These are phyloP conservation scores for Forbesichthys agassizii DNA, from an alignment of 2,113 vertebrate genomes.

Conservation along the genomic window DNA sequence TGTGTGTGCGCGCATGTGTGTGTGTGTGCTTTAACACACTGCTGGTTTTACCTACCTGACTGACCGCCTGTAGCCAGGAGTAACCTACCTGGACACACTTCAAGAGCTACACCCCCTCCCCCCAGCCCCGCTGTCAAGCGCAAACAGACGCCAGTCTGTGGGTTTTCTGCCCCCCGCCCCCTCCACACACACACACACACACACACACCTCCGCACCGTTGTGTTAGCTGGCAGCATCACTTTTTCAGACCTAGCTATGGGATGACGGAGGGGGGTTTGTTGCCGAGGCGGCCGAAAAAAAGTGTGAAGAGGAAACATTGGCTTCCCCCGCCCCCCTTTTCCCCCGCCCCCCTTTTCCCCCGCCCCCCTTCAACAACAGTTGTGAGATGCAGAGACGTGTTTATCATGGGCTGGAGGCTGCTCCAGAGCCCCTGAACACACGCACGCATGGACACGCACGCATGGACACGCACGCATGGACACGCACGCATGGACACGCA, in stretches of 20 bases:
- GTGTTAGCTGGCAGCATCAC: slow-evolving; percentile 56
- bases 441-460: neutral
- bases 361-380: neutral
- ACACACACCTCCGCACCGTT: slow-evolving; percentile 17
- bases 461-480: slow-evolving; percentile 71
- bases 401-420: slow-evolving; percentile 66
- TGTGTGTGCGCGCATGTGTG: slow-evolving; percentile 5
- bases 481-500: slow-evolving; percentile 54
- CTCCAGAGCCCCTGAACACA: slow-evolving; percentile 46
- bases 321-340: neutral
- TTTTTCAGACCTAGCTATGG: slow-evolving; percentile 62
- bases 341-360: too few species aligned
- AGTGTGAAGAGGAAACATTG: slow-evolving; percentile 21
- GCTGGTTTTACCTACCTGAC: slow-evolving; percentile 53
- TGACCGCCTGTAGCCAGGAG: slow-evolving; percentile 64
- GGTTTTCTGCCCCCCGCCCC: slow-evolving; percentile 13
- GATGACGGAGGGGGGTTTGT: slow-evolving; percentile 41
- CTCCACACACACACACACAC: slow-evolving; percentile 15
- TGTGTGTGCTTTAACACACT: slow-evolving; percentile 42
- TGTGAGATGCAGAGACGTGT: slow-evolving; percentile 73
- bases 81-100: slow-evolving; percentile 56
- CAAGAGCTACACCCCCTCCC: slow-evolving; percentile 60
- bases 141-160: slow-evolving; percentile 31
- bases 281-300: slow-evolving; percentile 61
- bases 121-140: slow-evolving; percentile 9